Evolutionary conservation across 35 echinoderm and acorn worm genomes (phyloP).

Genomic region (Apostichopus californicus): DNA sequence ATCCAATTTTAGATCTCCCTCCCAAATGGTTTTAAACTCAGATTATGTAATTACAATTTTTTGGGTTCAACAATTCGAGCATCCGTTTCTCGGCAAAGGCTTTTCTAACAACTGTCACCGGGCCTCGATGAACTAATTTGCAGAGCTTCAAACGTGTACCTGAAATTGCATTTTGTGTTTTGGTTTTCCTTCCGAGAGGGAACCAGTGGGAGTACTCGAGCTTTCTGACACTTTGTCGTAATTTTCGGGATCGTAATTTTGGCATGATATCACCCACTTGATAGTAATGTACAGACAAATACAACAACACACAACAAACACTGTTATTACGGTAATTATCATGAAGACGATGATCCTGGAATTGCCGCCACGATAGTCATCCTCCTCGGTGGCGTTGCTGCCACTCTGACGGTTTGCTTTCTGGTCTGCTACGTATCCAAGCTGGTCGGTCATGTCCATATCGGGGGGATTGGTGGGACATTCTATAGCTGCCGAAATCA

Average conservation of each 20-base stretch:
- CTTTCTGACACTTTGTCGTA: background rate
- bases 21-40: too few species aligned
- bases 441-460: background rate
- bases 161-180: too few species aligned
- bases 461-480: background rate
- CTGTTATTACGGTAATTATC: background rate
- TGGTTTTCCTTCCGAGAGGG: too few species aligned
- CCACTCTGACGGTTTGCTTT: background rate
- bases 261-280: background rate
- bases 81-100: too few species aligned
- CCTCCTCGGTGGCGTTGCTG: background rate
- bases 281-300: background rate
- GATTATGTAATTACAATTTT: too few species aligned
- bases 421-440: background rate
- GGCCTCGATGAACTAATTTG: too few species aligned
- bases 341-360: background rate
- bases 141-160: too few species aligned
- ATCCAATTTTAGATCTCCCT: too few species aligned
- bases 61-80: too few species aligned
- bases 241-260: background rate
- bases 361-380: background rate
- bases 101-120: too few species aligned
- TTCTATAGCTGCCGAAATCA: background rate
- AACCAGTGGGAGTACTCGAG: background rate
- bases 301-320: background rate